Percentiles rank a stretch among this genome's conserved stretches.
Conservation (phyloP, 2,113 vertebrate genomes). For the Lota lota region DNA sequence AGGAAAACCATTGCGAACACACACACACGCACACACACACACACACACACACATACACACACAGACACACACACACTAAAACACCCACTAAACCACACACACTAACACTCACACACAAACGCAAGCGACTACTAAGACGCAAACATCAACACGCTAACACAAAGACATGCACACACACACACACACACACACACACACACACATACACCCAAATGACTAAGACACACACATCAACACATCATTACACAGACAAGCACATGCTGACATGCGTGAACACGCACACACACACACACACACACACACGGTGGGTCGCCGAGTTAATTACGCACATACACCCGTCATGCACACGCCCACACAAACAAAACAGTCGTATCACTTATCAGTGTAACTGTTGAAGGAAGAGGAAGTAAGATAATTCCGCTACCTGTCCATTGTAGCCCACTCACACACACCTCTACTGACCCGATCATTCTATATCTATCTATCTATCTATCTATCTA, state of each 20-base stretch:
- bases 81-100: too few species aligned
- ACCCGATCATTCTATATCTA: slow-evolving; percentile 16
- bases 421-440: background rate
- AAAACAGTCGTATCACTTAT: slow-evolving; percentile 39
- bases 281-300: background rate
- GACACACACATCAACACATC: background rate
- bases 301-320: slow-evolving; percentile 4
- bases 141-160: too few species aligned
- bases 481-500: too few species aligned
- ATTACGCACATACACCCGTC: background rate
- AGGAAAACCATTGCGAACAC: too few species aligned
- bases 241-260: background rate
- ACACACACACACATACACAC: background rate
- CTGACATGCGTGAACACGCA: background rate
- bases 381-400: slow-evolving; percentile 54
- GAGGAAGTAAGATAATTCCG: slow-evolving; percentile 60
- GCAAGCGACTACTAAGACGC: too few species aligned
- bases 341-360: slow-evolving; percentile 1
- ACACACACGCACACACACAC: too few species aligned
- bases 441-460: slow-evolving; percentile 16
- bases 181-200: too few species aligned
- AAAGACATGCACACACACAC: too few species aligned
- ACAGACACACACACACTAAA: background rate
- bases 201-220: too few species aligned
- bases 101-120: too few species aligned